Percentiles rank a stretch among this genome's conserved stretches.
phyloP scores from a whole-genome alignment of 2,797 vertebrate species.

The Pelochelys cantorii region DNA sequence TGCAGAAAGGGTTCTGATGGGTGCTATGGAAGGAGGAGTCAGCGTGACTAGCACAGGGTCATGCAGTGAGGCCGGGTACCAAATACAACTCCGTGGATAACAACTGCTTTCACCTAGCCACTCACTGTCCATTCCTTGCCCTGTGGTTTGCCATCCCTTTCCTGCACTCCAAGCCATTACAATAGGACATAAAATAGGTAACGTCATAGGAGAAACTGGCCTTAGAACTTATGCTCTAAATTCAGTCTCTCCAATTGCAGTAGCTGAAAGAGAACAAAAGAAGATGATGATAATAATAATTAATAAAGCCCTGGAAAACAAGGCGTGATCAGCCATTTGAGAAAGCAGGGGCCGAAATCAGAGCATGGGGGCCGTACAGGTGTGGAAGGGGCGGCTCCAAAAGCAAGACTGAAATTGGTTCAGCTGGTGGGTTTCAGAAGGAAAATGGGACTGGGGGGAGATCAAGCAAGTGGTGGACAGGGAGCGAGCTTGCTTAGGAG shows the following conservation, averaged over 20 bases:
- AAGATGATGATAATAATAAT: constrained; percentile 30
- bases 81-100: constrained; percentile 15
- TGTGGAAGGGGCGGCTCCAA: constrained; percentile 53
- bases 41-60: constrained; percentile 16
- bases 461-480: not conserved
- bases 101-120: constrained; percentile 46
- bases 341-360: not conserved
- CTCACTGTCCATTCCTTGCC: constrained; percentile 34
- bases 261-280: constrained; percentile 77
- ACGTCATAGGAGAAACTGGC: constrained; percentile 60
- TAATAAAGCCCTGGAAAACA: constrained; percentile 62
- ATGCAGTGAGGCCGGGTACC: constrained; percentile 4
- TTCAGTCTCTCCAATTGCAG: constrained; percentile 68
- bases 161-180: constrained; percentile 45
- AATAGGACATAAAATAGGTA: constrained; percentile 73
- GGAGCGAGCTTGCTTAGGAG: not conserved
- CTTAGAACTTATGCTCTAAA: constrained; percentile 74
- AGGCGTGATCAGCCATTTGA: constrained; percentile 66
- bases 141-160: constrained; percentile 56
- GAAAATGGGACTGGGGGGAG: not conserved
- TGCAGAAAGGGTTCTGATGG: not conserved
- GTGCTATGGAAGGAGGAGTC: not conserved
- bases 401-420: constrained; percentile 57
- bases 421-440: constrained; percentile 23
- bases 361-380: constrained; percentile 32